Percentiles rank a stretch among this genome's conserved stretches.
Conservation (phyloP, 2,113 vertebrate species). For the Xenopus borealis region DNA sequence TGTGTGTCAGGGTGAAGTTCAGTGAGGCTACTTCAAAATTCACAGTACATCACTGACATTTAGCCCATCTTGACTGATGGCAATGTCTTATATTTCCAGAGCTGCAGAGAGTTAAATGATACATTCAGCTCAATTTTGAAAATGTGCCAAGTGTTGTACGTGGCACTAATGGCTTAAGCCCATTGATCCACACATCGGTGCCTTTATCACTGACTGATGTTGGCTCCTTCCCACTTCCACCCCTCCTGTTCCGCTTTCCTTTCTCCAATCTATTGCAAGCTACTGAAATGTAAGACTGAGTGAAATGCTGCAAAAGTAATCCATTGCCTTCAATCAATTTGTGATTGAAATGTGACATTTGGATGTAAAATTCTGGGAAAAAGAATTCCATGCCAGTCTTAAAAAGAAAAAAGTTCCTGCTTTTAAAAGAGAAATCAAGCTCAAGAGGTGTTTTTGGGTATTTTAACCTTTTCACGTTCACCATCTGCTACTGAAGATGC, state of each 20-base stretch:
- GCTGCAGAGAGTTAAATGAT: conserved; percentile 32
- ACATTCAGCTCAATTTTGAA: conserved; percentile 20
- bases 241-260: neutral
- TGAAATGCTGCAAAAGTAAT: conserved; percentile 31
- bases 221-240: neutral
- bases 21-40: neutral
- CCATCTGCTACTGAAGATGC: too few species aligned
- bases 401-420: conserved; percentile 10
- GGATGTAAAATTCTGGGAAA: conserved; percentile 19
- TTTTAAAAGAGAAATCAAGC: conserved; percentile 17
- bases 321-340: conserved; percentile 42
- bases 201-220: conserved; percentile 19
- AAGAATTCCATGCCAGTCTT: conserved; percentile 25
- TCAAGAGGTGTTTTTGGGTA: conserved; percentile 8
- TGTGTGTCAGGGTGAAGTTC: neutral
- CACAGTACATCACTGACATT: conserved; percentile 1
- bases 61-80: neutral
- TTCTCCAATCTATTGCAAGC: conserved; percentile 14
- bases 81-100: conserved; percentile 4
- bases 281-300: conserved; percentile 7
- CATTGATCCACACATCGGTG: conserved; percentile 26
- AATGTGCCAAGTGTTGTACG: conserved; percentile 26
- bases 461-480: conserved; percentile 17
- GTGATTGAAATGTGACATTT: conserved; percentile 47
- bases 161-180: conserved; percentile 39